phyloP scores from a whole-genome alignment of 2,888 invertebrate genomes.

The Temnothorax unifasciatus region DNA sequence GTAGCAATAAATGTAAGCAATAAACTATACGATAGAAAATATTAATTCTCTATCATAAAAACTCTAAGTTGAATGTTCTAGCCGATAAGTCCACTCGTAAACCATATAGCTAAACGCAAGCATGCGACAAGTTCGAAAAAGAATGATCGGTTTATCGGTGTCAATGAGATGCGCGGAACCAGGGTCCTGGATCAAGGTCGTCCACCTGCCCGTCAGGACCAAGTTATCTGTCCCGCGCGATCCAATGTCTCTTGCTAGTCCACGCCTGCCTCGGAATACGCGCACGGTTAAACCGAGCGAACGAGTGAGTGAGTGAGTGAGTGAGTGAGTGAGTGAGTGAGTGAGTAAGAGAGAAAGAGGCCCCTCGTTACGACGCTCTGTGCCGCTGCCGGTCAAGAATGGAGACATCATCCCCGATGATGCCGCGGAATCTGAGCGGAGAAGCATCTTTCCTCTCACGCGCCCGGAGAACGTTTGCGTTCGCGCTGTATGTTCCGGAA shows the following conservation, averaged over 20 bases:
- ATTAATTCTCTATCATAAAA: background rate
- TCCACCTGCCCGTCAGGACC: conserved; percentile 73
- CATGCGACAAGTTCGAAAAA: conserved; percentile 19
- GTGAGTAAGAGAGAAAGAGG: background rate
- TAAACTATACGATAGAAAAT: background rate
- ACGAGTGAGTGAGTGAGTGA: conserved; percentile 30
- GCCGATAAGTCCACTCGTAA: conserved; percentile 3
- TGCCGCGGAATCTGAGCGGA: conserved; percentile 61
- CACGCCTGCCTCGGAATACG: conserved; percentile 64
- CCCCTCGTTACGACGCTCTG: conserved; percentile 60
- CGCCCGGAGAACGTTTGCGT: conserved; percentile 2
- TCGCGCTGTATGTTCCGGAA: conserved; percentile 58
- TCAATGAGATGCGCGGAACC: conserved; percentile 79
- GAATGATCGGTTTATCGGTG: conserved; percentile 74
- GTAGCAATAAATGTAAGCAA: background rate
- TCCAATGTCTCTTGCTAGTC: conserved; percentile 65
- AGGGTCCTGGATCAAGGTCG: conserved; percentile 79
- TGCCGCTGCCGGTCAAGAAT: conserved; percentile 53
- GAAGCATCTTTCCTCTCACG: conserved; percentile 33
- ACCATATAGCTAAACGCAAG: conserved; percentile 34
- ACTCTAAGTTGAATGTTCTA: background rate
- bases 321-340: too few species aligned
- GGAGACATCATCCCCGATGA: conserved; percentile 71
- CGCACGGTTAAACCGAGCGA: conserved; percentile 49
- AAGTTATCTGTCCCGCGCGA: conserved; percentile 66